Percentiles rank a stretch among this genome's conserved stretches.
These are phyloP conservation scores for Corythornis madagascariensis DNA, from an alignment of 2,113 vertebrate genomes.

Conservation along the genomic window DNA sequence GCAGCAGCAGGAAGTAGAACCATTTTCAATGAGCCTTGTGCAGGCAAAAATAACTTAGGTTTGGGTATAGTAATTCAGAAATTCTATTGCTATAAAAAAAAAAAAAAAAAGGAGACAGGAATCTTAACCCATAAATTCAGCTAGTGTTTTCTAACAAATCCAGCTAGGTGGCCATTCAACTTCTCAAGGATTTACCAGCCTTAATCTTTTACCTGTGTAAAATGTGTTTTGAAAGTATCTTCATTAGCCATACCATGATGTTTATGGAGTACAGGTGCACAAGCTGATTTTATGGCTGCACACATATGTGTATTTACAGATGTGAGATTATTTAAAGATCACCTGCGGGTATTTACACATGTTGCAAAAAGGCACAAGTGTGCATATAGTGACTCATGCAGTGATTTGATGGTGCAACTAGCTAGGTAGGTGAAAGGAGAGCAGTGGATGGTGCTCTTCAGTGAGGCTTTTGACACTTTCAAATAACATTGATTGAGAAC, in stretches of 20 bases:
- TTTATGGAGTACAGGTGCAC: background rate
- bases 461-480: no score
- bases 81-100: no score
- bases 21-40: fast-evolving
- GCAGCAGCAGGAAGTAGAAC: background rate
- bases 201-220: background rate
- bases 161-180: fast-evolving
- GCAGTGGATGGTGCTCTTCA: no score
- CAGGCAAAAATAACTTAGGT: background rate
- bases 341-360: background rate
- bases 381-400: background rate
- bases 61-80: background rate
- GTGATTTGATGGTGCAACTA: no score
- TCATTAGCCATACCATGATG: background rate
- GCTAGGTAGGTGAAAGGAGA: no score
- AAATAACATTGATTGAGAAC: no score
- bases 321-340: background rate
- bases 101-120: background rate
- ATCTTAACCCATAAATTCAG: background rate
- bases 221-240: background rate
- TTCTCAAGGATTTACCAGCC: background rate
- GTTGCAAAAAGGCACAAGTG: background rate
- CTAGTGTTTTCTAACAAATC: background rate
- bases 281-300: background rate
- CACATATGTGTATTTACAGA: background rate